Evolutionary conservation across 2,113 vertebrate genomes (phyloP).

Genomic region (Proteles cristata): DNA sequence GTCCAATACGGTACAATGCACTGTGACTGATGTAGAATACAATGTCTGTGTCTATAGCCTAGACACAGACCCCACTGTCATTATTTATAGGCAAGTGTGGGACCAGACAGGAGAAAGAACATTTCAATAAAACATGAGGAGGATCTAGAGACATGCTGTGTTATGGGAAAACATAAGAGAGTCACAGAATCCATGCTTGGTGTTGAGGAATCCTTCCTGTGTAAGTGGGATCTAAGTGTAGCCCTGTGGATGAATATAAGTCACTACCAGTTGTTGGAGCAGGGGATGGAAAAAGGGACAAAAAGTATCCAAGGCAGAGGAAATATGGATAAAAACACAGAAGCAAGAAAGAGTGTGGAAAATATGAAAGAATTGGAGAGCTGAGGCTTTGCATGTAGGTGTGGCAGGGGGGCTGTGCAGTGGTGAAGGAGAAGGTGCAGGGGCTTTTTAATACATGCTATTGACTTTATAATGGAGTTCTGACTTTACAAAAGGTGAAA

Average conservation of each 20-base stretch:
- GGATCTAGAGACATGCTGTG: neutral
- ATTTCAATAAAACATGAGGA: neutral
- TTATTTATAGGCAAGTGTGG: neutral
- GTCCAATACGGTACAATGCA: neutral
- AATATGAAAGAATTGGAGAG: neutral
- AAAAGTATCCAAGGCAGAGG: neutral
- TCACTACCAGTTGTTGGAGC: neutral
- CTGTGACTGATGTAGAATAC: neutral
- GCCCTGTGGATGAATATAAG: neutral
- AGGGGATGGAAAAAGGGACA: neutral
- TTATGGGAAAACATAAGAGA: neutral
- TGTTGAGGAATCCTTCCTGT: neutral
- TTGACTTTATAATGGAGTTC: neutral
- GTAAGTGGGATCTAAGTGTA: neutral
- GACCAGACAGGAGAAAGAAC: neutral
- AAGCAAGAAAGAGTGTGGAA: neutral
- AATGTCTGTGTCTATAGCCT: neutral
- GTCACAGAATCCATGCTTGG: neutral
- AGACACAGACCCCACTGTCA: neutral
- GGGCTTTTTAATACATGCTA: neutral
- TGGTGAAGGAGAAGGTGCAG: neutral
- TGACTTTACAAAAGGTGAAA: constrained; percentile 55
- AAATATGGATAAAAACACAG: neutral
- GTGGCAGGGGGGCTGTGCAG: too few relatives aligned
- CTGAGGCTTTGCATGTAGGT: neutral